A percentile compares a stretch with the other conserved stretches of the same genome.
Conservation (phyloP, 2,888 invertebrate genomes). For the Lasioglossum marginatum region DNA sequence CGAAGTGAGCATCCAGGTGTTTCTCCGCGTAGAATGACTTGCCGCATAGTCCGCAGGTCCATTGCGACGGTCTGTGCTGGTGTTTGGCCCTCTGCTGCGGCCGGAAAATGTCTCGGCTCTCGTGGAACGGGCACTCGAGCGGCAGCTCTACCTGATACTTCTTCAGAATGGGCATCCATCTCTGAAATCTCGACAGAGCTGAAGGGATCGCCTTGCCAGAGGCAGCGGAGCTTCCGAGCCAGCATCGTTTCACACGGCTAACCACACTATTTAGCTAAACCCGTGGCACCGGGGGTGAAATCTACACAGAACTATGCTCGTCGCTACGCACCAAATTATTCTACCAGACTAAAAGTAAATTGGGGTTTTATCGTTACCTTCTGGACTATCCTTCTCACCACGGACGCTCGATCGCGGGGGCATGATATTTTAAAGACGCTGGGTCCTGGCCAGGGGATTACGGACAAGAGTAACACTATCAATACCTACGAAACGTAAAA, state of each 20-base stretch:
- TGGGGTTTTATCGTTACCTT: slow-evolving; percentile 85
- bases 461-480: slow-evolving; percentile 91
- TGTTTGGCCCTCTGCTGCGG: slow-evolving; percentile 94
- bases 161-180: slow-evolving; percentile 95
- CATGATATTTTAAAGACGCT: slow-evolving; percentile 94
- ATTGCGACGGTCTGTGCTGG: slow-evolving; percentile 94
- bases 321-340: neutral
- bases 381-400: slow-evolving; percentile 94
- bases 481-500: slow-evolving; percentile 87
- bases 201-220: slow-evolving; percentile 26
- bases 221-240: neutral
- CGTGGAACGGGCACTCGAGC: slow-evolving; percentile 95
- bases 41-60: slow-evolving; percentile 96
- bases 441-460: slow-evolving; percentile 95
- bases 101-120: slow-evolving; percentile 93
- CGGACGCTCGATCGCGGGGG: slow-evolving; percentile 94
- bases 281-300: neutral
- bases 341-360: neutral
- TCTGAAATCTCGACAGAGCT: slow-evolving; percentile 83
- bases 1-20: slow-evolving; percentile 94
- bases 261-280: slow-evolving; percentile 1
- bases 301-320: neutral
- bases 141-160: slow-evolving; percentile 95
- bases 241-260: neutral
- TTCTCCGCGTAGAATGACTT: slow-evolving; percentile 96